Evolutionary conservation across 2,888 invertebrate species (phyloP).

Genomic region (Aquatica leii): DNA sequence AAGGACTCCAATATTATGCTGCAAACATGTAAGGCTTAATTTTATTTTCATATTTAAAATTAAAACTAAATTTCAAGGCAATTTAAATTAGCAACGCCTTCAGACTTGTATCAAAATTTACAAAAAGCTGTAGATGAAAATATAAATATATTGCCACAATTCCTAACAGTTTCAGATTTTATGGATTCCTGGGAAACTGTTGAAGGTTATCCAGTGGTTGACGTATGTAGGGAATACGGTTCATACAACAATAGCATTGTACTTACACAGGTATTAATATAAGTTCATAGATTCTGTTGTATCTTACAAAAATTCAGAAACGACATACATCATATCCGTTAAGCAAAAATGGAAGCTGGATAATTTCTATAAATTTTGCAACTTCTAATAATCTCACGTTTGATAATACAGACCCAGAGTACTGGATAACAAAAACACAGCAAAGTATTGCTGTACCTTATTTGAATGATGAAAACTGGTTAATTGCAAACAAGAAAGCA

Average conservation of each 20-base stretch:
- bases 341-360: not conserved
- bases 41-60: constrained; percentile 19
- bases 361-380: constrained; percentile 17
- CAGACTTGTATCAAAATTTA: constrained; percentile 20
- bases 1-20: constrained; percentile 25
- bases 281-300: not conserved
- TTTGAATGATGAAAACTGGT: constrained; percentile 60
- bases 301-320: not conserved
- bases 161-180: constrained; percentile 17
- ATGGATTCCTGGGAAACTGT: constrained; percentile 25
- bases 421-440: not conserved
- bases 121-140: constrained; percentile 9
- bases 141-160: not conserved
- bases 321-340: not conserved
- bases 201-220: constrained; percentile 29
- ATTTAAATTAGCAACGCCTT: constrained; percentile 6
- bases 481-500: constrained; percentile 67
- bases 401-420: constrained; percentile 59
- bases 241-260: not conserved
- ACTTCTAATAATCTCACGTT: constrained; percentile 53
- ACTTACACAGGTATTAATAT: constrained; percentile 17
- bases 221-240: constrained; percentile 19
- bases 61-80: too few species aligned
- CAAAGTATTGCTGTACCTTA: not conserved
- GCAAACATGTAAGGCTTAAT: constrained; percentile 13